Evolutionary conservation across 2,113 vertebrate species (phyloP).

Genomic region (Cephalopholis sonnerati): DNA sequence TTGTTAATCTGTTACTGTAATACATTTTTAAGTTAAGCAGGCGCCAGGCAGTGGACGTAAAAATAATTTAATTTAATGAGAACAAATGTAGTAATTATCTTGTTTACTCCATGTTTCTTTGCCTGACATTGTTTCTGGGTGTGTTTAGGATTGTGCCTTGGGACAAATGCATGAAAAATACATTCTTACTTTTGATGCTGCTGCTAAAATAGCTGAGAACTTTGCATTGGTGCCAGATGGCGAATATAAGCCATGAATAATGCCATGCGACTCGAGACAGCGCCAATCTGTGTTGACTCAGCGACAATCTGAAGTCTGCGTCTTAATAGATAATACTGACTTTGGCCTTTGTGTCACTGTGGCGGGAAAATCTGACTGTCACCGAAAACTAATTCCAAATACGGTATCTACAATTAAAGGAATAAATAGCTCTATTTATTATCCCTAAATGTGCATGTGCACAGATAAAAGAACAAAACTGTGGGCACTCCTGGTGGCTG

Average conservation of each 20-base stretch:
- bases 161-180: conserved; percentile 65
- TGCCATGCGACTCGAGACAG: conserved; percentile 45
- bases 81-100: conserved; percentile 68
- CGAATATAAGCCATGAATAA: conserved; percentile 68
- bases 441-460: not conserved
- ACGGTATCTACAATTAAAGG: not conserved
- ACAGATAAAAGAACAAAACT: conserved; percentile 1
- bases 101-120: conserved; percentile 51
- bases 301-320: conserved; percentile 55
- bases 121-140: conserved; percentile 47
- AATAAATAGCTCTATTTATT: conserved; percentile 17
- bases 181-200: conserved; percentile 57
- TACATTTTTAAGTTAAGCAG: conserved; percentile 29
- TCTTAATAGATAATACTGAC: conserved; percentile 55
- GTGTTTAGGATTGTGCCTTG: conserved; percentile 52
- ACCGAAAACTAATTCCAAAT: conserved; percentile 13
- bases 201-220: conserved; percentile 63
- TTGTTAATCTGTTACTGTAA: conserved; percentile 42
- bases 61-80: conserved; percentile 55
- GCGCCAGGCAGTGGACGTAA: conserved; percentile 12
- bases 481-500: conserved; percentile 23
- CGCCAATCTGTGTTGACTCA: conserved; percentile 68
- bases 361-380: conserved; percentile 12
- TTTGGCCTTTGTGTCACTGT: conserved; percentile 35
- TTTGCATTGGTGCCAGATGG: conserved; percentile 70